These are phyloP conservation scores for Nerophis ophidion DNA, from an alignment of 2,113 vertebrate species.

Conservation along the genomic window DNA sequence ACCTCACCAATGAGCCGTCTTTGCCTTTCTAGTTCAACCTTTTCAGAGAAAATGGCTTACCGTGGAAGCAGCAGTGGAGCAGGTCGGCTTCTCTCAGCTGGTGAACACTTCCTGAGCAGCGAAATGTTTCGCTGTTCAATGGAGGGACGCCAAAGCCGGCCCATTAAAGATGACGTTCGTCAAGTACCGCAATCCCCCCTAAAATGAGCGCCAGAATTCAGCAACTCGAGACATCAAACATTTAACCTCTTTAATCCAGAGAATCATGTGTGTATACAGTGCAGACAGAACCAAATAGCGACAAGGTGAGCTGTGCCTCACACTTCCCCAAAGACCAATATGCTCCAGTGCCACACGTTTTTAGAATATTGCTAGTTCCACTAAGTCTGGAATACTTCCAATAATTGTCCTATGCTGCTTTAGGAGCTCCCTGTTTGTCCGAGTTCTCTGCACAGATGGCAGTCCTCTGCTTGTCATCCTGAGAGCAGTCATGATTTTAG, in stretches of 20 bases:
- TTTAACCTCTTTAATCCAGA: slow-evolving; percentile 52
- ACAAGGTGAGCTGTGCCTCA: slow-evolving; percentile 33
- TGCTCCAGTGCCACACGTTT: slow-evolving; percentile 51
- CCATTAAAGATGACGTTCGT: neutral
- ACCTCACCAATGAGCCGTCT: neutral
- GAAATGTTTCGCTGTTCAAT: neutral
- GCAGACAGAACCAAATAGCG: slow-evolving; percentile 56
- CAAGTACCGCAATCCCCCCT: neutral
- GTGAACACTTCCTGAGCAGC: slow-evolving; percentile 44
- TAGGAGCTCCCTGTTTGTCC: slow-evolving; percentile 27
- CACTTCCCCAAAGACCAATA: slow-evolving; percentile 43
- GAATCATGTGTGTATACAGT: slow-evolving; percentile 55
- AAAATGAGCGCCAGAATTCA: neutral
- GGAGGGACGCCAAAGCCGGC: neutral
- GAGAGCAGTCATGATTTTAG: slow-evolving; percentile 51
- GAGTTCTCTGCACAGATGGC: slow-evolving; percentile 23
- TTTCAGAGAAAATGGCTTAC: slow-evolving; percentile 6
- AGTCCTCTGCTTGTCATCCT: slow-evolving; percentile 51
- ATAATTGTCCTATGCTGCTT: slow-evolving; percentile 17
- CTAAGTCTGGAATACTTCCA: slow-evolving; percentile 25
- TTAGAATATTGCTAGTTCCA: slow-evolving; percentile 72
- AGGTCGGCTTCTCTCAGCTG: slow-evolving; percentile 28
- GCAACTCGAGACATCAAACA: neutral
- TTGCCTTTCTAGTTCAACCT: neutral
- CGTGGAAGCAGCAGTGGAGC: neutral